These are phyloP conservation scores for Drosophila suboccidentalis DNA, from an alignment of 2,888 invertebrate genomes.

Conservation along the genomic window DNA sequence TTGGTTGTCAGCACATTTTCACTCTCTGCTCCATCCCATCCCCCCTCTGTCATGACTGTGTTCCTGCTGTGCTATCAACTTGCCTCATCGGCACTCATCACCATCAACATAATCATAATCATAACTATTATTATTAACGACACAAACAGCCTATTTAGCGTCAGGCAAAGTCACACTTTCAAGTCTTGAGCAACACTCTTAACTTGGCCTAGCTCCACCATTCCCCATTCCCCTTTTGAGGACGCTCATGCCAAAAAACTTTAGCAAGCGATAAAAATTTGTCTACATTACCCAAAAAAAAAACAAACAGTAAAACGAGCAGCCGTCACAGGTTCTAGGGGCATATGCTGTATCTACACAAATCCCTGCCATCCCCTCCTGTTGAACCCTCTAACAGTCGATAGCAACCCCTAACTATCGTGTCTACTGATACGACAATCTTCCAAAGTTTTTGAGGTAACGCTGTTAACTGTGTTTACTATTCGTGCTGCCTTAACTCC, in stretches of 20 bases:
- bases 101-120: slow-evolving; percentile 71
- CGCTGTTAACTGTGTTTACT: slow-evolving; percentile 47
- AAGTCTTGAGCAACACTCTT: slow-evolving; percentile 21
- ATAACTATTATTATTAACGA: slow-evolving; percentile 78
- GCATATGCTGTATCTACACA: slow-evolving; percentile 56
- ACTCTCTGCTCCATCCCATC: not conserved
- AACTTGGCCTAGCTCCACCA: not conserved
- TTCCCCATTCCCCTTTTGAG: not conserved
- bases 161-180: slow-evolving; percentile 54
- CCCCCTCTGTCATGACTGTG: not conserved
- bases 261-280: slow-evolving; percentile 77
- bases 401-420: slow-evolving; percentile 61
- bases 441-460: slow-evolving; percentile 52
- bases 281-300: slow-evolving; percentile 64
- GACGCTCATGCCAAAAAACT: slow-evolving; percentile 45
- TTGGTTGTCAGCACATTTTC: slow-evolving; percentile 40
- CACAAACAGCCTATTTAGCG: slow-evolving; percentile 76
- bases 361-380: not conserved
- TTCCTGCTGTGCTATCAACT: slow-evolving; percentile 45
- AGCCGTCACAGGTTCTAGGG: slow-evolving; percentile 56
- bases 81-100: slow-evolving; percentile 54
- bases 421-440: slow-evolving; percentile 50
- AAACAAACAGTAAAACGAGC: slow-evolving; percentile 17
- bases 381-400: not conserved
- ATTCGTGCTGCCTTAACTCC: slow-evolving; percentile 25